These are phyloP conservation scores for Boulengeromyrus knoepffleri DNA, from an alignment of 2,113 vertebrate species.

Conservation along the genomic window DNA sequence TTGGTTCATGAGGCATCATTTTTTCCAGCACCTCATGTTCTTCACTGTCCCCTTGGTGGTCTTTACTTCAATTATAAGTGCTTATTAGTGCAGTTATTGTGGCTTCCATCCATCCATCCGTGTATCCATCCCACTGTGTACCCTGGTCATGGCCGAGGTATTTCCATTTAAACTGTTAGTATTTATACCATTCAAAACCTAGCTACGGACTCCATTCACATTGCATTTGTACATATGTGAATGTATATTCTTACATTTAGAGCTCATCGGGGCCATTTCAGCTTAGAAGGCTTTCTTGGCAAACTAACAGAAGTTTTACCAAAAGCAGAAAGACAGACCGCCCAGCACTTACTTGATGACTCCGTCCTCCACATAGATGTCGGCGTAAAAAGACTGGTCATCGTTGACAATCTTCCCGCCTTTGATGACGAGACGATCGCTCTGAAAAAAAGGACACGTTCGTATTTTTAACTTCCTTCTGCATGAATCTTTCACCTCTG, in stretches of 20 bases:
- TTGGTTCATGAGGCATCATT: neutral
- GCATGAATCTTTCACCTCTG: neutral
- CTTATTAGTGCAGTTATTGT: neutral
- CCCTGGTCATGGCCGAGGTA: neutral
- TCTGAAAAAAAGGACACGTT: conserved; percentile 51
- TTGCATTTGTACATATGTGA: neutral
- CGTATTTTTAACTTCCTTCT: neutral
- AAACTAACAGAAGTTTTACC: neutral
- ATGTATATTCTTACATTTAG: neutral
- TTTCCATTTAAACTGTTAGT: neutral
- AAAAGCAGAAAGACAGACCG: neutral
- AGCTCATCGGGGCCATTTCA: neutral
- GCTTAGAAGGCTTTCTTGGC: neutral
- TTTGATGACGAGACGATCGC: conserved; percentile 77
- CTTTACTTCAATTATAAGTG: neutral
- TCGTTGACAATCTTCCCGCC: conserved; percentile 90
- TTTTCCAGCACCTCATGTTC: neutral
- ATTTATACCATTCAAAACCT: neutral
- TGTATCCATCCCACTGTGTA: neutral
- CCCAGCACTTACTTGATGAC: conserved; percentile 74
- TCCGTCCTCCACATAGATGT: conserved; percentile 86
- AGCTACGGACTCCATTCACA: neutral
- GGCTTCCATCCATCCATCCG: neutral
- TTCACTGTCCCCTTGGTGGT: neutral
- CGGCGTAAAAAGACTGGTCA: conserved; percentile 89